Percentiles rank a stretch among this genome's conserved stretches.
Evolutionary conservation across 2,888 invertebrate species (phyloP).

Genomic region (Tenthredo notha): DNA sequence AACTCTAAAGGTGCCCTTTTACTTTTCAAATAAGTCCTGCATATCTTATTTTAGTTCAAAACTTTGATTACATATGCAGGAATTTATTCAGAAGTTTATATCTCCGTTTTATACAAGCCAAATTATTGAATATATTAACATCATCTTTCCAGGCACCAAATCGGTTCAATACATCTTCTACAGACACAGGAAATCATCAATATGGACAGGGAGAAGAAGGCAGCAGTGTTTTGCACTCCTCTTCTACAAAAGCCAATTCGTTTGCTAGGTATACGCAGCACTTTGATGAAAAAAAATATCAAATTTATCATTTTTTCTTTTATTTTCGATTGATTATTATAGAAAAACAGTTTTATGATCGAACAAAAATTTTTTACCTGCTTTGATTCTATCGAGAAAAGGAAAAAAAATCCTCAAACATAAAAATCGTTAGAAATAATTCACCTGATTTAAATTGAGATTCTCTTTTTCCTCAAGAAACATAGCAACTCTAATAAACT

Average conservation of each 20-base stretch:
- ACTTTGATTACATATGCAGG: neutral
- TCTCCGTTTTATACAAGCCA: neutral
- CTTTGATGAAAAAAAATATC: neutral
- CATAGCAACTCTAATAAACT: too few species aligned
- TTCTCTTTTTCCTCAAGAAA: too few species aligned
- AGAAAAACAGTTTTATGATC: neutral
- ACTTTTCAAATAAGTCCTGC: neutral
- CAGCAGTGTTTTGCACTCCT: conserved; percentile 13
- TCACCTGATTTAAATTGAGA: too few species aligned
- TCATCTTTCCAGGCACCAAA: conserved; percentile 13
- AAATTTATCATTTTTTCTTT: neutral
- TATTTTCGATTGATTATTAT: neutral
- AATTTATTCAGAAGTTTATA: neutral
- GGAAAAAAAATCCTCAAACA: too few species aligned
- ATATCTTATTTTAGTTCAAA: neutral
- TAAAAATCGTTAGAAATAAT: too few species aligned
- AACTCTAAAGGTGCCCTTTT: conserved; percentile 37
- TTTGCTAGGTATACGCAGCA: conserved; percentile 24
- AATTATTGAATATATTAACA: neutral
- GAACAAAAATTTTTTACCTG: too few species aligned
- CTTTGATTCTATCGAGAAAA: too few species aligned
- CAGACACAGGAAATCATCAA: conserved; percentile 27
- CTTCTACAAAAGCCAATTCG: conserved; percentile 28
- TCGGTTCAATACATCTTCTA: conserved; percentile 34
- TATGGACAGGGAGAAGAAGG: neutral